A percentile compares a stretch with the other conserved stretches of the same genome.
Evolutionary conservation across 2,888 invertebrate genomes (phyloP).

Genomic region (Cephus pulcher): DNA sequence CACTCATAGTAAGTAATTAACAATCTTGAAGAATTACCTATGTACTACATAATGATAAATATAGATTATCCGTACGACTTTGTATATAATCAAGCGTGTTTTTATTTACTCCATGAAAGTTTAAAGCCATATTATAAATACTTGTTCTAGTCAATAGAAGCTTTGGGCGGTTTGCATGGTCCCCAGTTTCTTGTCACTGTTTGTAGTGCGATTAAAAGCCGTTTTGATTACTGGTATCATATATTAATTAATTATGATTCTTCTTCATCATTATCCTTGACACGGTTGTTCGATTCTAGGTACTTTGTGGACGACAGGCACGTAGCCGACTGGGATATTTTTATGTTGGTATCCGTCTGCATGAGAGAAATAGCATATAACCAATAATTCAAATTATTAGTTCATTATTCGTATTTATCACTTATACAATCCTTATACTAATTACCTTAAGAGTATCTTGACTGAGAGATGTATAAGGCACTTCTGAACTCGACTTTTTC

Average conservation of each 20-base stretch:
- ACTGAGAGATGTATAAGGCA: conserved; percentile 29
- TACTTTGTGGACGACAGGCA: conserved; percentile 32
- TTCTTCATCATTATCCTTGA: neutral
- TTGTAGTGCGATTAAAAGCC: neutral
- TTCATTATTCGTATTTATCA: neutral
- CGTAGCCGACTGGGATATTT: conserved; percentile 45
- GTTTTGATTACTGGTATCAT: neutral
- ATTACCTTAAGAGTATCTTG: neutral
- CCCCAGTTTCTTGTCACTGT: neutral
- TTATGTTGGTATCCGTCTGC: conserved; percentile 35
- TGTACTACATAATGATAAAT: neutral
- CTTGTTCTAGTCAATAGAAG: neutral
- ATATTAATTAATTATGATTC: neutral
- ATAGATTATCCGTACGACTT: neutral
- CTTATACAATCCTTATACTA: neutral
- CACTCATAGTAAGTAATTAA: neutral
- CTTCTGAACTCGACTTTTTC: conserved; percentile 57
- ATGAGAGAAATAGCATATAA: neutral
- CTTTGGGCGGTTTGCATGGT: neutral
- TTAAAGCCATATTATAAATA: neutral
- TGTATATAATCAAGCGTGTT: neutral
- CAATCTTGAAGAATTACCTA: neutral
- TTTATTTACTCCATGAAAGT: neutral
- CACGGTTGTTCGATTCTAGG: neutral
- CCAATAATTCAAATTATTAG: neutral